phyloP scores from a whole-genome alignment of 2,113 vertebrate species.

The Pycnonotus jocosus region DNA sequence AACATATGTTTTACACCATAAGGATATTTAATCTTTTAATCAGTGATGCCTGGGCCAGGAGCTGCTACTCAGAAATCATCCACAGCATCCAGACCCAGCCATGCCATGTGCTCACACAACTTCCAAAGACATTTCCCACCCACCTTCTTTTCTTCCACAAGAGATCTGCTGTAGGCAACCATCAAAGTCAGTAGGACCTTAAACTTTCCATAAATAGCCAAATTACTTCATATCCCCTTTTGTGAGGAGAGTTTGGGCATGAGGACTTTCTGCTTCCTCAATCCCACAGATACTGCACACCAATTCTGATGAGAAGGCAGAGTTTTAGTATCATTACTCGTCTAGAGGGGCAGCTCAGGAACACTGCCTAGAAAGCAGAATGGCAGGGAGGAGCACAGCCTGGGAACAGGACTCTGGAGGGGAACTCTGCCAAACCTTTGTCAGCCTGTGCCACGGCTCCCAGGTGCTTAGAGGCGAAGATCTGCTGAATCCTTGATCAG shows the following conservation, averaged over 20 bases:
- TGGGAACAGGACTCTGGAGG: not conserved
- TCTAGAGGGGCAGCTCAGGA: not conserved
- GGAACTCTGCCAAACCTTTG: not conserved
- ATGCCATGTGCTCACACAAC: not conserved
- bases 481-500: not conserved
- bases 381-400: not conserved
- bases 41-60: not conserved
- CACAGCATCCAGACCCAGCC: not conserved
- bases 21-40: not conserved
- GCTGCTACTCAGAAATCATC: not conserved
- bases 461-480: not conserved
- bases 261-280: accelerated
- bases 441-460: not conserved
- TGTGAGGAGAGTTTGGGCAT: not conserved
- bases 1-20: accelerated
- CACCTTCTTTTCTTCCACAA: not conserved
- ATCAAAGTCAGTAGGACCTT: not conserved
- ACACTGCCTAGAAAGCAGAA: not conserved
- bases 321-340: not conserved
- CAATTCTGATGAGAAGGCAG: not conserved
- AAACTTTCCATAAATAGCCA: not conserved
- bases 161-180: not conserved
- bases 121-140: not conserved
- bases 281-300: not conserved
- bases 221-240: not conserved